Evolutionary conservation across 2,797 vertebrate species (phyloP).

Genomic region (Huso huso): DNA sequence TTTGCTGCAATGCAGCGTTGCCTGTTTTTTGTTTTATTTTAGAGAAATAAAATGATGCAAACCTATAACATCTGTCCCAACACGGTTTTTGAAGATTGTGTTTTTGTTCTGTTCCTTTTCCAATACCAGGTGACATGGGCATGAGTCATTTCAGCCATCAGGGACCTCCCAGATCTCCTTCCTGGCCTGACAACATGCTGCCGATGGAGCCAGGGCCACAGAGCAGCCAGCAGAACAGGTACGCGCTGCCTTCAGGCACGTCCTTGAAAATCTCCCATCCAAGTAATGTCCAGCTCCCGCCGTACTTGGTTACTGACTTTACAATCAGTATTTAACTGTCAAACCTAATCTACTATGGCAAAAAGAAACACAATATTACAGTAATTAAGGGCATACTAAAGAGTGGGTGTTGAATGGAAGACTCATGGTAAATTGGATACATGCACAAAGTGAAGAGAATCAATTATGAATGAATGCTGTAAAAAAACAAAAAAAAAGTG

Average conservation of each 20-base stretch:
- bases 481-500: conserved; percentile 33
- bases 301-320: not conserved
- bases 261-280: not conserved
- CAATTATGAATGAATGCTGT: conserved; percentile 16
- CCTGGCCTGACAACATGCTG: conserved; percentile 77
- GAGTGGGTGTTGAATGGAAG: too few relatives aligned
- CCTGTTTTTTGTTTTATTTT: not conserved
- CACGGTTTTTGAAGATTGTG: conserved; percentile 27
- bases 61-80: not conserved
- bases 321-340: too few relatives aligned
- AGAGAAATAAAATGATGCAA: not conserved
- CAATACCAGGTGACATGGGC: conserved; percentile 75
- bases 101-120: not conserved
- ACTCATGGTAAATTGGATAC: too few relatives aligned
- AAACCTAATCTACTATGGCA: too few relatives aligned
- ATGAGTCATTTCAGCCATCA: conserved; percentile 75
- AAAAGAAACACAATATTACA: too few relatives aligned
- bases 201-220: conserved; percentile 63
- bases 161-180: conserved; percentile 62
- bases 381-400: too few relatives aligned
- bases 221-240: conserved; percentile 70
- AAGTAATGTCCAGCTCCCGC: not conserved
- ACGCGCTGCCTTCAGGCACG: conserved; percentile 12
- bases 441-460: too few relatives aligned
- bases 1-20: not conserved